A percentile compares a stretch with the other conserved stretches of the same genome.
Conservation (phyloP, 92 coral and sea anemone genomes). For the Umimayanthus kanabou region DNA sequence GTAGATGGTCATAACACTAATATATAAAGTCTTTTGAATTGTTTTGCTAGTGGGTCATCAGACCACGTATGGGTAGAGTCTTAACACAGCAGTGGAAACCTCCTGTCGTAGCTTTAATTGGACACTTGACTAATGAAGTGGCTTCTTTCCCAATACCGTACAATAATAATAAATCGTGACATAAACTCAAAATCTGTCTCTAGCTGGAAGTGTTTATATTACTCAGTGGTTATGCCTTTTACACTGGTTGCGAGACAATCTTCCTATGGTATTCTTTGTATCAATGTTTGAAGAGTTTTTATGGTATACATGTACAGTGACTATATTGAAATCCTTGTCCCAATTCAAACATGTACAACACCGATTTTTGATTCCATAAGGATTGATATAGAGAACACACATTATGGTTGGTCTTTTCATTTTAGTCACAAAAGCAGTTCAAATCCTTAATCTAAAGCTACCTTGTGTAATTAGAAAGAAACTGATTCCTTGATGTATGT, state of each 20-base stretch:
- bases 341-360: too few species aligned
- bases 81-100: neutral
- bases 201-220: neutral
- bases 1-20: neutral
- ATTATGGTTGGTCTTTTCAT: too few species aligned
- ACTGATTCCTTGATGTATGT: neutral
- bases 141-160: neutral
- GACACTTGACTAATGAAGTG: neutral
- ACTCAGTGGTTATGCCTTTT: neutral
- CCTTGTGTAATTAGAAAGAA: neutral
- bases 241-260: neutral
- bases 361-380: too few species aligned
- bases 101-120: neutral
- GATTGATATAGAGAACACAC: too few species aligned
- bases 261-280: too few species aligned
- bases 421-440: neutral
- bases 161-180: neutral
- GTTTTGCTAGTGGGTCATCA: neutral
- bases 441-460: neutral
- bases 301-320: neutral
- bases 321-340: neutral
- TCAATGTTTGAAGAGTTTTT: too few species aligned
- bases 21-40: neutral
- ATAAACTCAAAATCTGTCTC: neutral
- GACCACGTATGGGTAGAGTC: neutral